A percentile compares a stretch with the other conserved stretches of the same genome.
phyloP scores from a whole-genome alignment of 2,888 invertebrate genomes.

The Reticulitermes lucifugus region DNA sequence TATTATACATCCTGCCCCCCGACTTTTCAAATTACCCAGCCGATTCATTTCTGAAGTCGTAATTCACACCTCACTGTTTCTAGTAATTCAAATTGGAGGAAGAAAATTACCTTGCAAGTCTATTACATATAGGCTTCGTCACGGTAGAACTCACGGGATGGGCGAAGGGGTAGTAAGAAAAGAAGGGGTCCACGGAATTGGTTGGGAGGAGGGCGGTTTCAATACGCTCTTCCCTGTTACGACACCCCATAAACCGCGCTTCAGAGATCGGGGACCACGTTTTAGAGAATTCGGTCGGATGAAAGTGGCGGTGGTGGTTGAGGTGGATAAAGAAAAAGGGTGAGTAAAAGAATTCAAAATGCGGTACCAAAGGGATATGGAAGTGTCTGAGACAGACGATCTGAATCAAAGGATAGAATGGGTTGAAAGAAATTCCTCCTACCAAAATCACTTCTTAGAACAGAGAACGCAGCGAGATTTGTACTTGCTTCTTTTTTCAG shows the following conservation, averaged over 20 bases:
- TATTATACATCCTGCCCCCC: neutral
- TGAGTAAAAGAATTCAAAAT: conserved; percentile 22
- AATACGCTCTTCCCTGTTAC: neutral
- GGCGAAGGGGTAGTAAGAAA: neutral
- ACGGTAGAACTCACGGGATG: neutral
- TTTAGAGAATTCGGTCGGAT: conserved; percentile 19
- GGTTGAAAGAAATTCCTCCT: neutral
- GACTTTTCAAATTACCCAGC: conserved; percentile 42
- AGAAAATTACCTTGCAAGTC: conserved; percentile 41
- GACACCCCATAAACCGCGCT: conserved; percentile 30
- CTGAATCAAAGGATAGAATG: neutral
- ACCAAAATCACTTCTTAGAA: neutral
- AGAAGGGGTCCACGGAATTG: neutral
- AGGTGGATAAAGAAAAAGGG: conserved; percentile 8
- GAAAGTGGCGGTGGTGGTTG: neutral
- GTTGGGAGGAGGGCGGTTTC: neutral
- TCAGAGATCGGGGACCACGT: conserved; percentile 23
- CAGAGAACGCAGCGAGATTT: neutral
- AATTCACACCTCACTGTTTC: conserved; percentile 49
- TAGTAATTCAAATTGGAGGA: conserved; percentile 48
- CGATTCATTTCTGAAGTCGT: conserved; percentile 46
- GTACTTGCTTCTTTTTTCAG: neutral
- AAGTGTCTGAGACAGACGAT: conserved; percentile 13
- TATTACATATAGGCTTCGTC: conserved; percentile 9
- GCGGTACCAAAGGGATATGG: neutral